phyloP scores from a whole-genome alignment of 2,888 invertebrate genomes.

The Cryptops parisi region DNA sequence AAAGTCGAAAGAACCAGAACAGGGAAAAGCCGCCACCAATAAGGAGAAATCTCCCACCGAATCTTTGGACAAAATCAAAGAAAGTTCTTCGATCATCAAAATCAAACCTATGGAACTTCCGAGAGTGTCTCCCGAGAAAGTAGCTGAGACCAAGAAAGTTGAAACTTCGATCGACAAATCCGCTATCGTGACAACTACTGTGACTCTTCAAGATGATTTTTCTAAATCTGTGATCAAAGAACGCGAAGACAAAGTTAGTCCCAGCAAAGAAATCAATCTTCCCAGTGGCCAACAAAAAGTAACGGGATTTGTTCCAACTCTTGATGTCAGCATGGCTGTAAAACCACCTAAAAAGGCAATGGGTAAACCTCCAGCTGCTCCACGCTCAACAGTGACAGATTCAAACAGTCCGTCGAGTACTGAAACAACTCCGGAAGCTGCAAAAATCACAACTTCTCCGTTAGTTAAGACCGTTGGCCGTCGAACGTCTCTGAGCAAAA shows the following conservation, averaged over 20 bases:
- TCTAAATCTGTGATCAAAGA: background rate
- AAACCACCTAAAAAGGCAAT: slow-evolving; percentile 6
- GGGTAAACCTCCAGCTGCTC: slow-evolving; percentile 4
- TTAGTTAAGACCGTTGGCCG: background rate
- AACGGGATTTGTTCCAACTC: slow-evolving; percentile 10
- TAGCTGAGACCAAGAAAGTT: background rate
- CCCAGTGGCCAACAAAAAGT: slow-evolving; percentile 1
- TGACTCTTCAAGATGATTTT: background rate
- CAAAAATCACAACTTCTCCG: background rate
- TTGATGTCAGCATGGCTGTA: slow-evolving; percentile 10
- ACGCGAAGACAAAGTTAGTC: background rate
- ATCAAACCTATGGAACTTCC: no score
- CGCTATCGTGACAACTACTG: background rate
- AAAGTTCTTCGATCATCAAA: background rate
- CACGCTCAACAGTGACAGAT: background rate
- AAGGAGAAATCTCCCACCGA: background rate
- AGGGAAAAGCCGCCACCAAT: background rate
- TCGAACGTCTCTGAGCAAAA: background rate
- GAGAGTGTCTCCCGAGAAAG: background rate
- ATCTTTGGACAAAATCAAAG: background rate
- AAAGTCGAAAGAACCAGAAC: background rate
- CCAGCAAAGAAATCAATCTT: background rate
- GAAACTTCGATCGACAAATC: background rate
- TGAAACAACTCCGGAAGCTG: slow-evolving; percentile 4
- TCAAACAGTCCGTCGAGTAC: slow-evolving; percentile 3